Conservation (phyloP, 1,140 invertebrate genomes). For the Dolichoris vasculosae region DNA sequence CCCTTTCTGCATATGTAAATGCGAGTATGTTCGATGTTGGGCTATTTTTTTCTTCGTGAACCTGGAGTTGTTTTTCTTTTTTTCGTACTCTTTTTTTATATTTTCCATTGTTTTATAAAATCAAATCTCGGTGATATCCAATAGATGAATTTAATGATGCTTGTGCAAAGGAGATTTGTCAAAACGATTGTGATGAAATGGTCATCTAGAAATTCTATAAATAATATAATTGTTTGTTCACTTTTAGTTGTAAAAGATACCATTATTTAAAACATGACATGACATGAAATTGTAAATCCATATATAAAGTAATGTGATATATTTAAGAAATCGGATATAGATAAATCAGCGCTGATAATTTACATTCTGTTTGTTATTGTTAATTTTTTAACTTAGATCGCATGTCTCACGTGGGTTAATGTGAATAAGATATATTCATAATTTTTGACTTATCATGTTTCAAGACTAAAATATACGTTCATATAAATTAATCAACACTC, state of each 20-base stretch:
- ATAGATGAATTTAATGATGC: constrained; percentile 46
- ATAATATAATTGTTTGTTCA: background rate
- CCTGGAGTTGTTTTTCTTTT: background rate
- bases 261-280: constrained; percentile 30
- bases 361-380: background rate
- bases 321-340: background rate
- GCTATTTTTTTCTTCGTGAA: background rate
- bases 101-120: background rate
- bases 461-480: background rate
- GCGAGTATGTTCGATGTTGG: background rate
- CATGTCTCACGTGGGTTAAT: background rate
- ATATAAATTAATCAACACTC: background rate
- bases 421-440: background rate
- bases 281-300: constrained; percentile 28
- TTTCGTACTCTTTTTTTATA: background rate
- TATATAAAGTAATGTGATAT: background rate
- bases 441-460: background rate
- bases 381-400: background rate
- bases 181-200: constrained; percentile 32
- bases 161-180: constrained; percentile 18
- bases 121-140: background rate
- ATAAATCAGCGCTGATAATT: background rate
- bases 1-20: background rate
- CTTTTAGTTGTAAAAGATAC: background rate
- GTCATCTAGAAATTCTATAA: constrained; percentile 31